phyloP scores from a whole-genome alignment of 2,113 vertebrate genomes.

The Synodontis membranacea region DNA sequence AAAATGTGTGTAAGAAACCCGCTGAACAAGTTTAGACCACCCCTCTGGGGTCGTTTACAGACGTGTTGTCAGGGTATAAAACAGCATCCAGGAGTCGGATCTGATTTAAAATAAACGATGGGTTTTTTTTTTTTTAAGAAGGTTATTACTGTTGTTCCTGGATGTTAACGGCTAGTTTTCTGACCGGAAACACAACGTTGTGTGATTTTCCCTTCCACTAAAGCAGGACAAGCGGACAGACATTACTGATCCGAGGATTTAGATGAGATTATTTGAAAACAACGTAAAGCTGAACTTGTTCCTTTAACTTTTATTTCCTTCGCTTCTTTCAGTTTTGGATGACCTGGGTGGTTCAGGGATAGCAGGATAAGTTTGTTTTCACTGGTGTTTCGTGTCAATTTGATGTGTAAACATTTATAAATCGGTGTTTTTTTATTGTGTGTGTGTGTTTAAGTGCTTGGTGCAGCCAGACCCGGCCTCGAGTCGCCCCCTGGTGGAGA shows the following conservation, averaged over 20 bases:
- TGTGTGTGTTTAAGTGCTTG: slow-evolving; percentile 72
- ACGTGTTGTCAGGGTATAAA: not conserved
- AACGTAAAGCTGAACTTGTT: slow-evolving; percentile 77
- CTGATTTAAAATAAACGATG: slow-evolving; percentile 49
- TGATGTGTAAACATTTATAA: slow-evolving; percentile 67
- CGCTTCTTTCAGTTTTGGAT: slow-evolving; percentile 53
- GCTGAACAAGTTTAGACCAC: slow-evolving; percentile 29
- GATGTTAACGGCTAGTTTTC: slow-evolving; percentile 57
- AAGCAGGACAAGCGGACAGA: slow-evolving; percentile 33
- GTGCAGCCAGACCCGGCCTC: slow-evolving; percentile 62
- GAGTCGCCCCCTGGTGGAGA: slow-evolving; percentile 69
- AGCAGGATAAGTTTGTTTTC: slow-evolving; percentile 50
- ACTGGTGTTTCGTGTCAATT: slow-evolving; percentile 44
- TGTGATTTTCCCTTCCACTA: slow-evolving; percentile 20
- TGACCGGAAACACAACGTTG: slow-evolving; percentile 59
- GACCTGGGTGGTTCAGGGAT: slow-evolving; percentile 42
- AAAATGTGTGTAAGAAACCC: too few species aligned
- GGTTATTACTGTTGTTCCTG: slow-evolving; percentile 64
- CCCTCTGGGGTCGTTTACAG: slow-evolving; percentile 25
- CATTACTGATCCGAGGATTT: slow-evolving; percentile 59
- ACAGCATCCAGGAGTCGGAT: not conserved
- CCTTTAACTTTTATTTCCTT: slow-evolving; percentile 68
- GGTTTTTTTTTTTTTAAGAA: too few species aligned
- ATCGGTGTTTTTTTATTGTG: slow-evolving; percentile 73
- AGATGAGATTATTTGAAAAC: slow-evolving; percentile 75